Conservation (phyloP, 2,888 invertebrate species). For the Ochropacha duplaris region DNA sequence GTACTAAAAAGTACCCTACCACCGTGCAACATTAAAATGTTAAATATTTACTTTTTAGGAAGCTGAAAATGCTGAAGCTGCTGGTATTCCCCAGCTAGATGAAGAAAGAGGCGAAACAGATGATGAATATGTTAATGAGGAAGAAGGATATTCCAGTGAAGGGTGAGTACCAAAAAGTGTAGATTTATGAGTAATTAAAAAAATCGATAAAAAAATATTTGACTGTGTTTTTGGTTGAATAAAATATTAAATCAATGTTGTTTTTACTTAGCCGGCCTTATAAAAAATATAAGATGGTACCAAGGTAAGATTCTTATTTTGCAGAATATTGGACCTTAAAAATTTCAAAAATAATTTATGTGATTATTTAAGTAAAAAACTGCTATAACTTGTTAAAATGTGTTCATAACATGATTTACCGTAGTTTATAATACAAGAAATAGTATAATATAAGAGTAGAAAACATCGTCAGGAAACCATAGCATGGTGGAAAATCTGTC, state of each 20-base stretch:
- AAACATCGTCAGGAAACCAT: no score
- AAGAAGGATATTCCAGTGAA: slow-evolving; percentile 86
- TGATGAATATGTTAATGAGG: slow-evolving; percentile 86
- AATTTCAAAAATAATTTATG: no score
- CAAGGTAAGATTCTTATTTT: slow-evolving; percentile 52
- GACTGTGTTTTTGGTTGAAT: background rate
- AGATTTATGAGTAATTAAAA: background rate
- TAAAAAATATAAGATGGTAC: slow-evolving; percentile 68
- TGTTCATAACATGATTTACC: no score
- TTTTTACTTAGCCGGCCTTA: slow-evolving; percentile 62
- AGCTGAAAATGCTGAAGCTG: slow-evolving; percentile 67
- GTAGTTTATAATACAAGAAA: no score
- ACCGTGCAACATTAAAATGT: no score
- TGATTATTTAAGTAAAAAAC: no score
- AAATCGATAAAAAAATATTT: background rate
- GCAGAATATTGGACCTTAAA: background rate
- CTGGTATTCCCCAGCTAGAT: slow-evolving; percentile 70
- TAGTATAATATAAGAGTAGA: no score
- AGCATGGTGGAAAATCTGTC: no score
- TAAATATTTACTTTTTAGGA: no score
- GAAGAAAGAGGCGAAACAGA: slow-evolving; percentile 85
- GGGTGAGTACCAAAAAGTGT: slow-evolving; percentile 63
- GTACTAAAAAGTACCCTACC: no score
- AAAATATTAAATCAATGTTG: slow-evolving; percentile 5
- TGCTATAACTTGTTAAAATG: no score